Evolutionary conservation across 1,140 invertebrate species (phyloP).

Genomic region (Dreissena polymorpha): DNA sequence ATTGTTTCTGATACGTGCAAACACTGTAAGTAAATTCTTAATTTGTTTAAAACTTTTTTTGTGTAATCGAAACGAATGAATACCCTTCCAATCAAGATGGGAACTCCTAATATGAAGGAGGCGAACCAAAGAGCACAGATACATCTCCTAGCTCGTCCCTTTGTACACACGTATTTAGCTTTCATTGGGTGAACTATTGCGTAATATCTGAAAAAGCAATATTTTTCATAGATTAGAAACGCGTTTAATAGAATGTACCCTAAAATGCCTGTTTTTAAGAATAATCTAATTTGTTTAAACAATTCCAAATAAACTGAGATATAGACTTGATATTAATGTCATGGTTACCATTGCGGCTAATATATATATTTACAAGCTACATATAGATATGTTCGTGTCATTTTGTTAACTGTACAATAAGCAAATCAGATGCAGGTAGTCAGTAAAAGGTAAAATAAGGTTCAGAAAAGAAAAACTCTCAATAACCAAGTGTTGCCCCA

Average conservation of each 20-base stretch:
- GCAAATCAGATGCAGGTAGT: background rate
- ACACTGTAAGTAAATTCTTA: background rate
- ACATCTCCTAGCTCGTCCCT: constrained; percentile 85
- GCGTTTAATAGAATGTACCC: background rate
- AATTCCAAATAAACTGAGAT: background rate
- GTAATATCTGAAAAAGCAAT: constrained; percentile 83
- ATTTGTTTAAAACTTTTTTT: background rate
- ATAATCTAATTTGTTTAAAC: too few species aligned
- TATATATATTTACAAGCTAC: background rate
- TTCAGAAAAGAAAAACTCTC: background rate
- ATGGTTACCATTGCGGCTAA: background rate
- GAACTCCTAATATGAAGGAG: constrained; percentile 78
- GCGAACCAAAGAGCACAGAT: constrained; percentile 84
- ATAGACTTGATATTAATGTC: background rate
- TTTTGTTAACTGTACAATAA: background rate
- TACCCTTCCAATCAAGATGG: constrained; percentile 74
- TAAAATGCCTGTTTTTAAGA: too few species aligned
- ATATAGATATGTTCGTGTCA: too few species aligned
- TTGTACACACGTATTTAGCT: constrained; percentile 87
- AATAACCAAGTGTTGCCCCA: background rate
- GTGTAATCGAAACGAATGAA: background rate
- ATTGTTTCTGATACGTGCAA: background rate
- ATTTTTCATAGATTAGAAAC: background rate
- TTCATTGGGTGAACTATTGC: constrained; percentile 89
- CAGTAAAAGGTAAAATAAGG: too few species aligned